These are phyloP conservation scores for Epistrophe eligans DNA, from an alignment of 2,888 invertebrate genomes.

Conservation along the genomic window DNA sequence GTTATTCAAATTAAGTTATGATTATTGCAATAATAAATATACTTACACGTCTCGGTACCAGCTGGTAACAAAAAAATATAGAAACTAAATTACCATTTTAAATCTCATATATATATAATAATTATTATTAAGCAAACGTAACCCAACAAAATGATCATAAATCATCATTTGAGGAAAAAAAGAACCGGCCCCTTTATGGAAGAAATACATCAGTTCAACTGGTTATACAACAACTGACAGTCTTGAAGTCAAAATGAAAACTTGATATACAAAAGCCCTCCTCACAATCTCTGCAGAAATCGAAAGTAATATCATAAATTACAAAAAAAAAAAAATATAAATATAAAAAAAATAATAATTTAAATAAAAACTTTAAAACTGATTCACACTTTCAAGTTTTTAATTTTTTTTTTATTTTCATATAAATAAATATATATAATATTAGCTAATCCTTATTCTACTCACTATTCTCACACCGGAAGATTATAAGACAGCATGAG, in stretches of 20 bases:
- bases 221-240: constrained; percentile 10
- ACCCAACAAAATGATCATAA: constrained; percentile 27
- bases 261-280: constrained; percentile 28
- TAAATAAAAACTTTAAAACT: constrained; percentile 29
- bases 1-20: background rate
- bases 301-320: constrained; percentile 58
- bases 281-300: constrained; percentile 45
- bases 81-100: constrained; percentile 22
- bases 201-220: constrained; percentile 23
- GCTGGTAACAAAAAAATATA: constrained; percentile 13
- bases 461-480: constrained; percentile 68
- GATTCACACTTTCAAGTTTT: constrained; percentile 39
- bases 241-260: constrained; percentile 1
- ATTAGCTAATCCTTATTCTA: constrained; percentile 68
- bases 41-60: background rate
- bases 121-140: constrained; percentile 21
- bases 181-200: constrained; percentile 15
- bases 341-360: constrained; percentile 27
- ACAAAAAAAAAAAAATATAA: constrained; percentile 42
- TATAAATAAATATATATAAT: background rate
- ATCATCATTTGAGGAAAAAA: constrained; percentile 16
- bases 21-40: background rate
- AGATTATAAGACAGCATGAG: constrained; percentile 56
- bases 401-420: background rate
- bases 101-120: constrained; percentile 4